Conservation (phyloP, 1,140 invertebrate genomes). For the Habropoda laboriosa region DNA sequence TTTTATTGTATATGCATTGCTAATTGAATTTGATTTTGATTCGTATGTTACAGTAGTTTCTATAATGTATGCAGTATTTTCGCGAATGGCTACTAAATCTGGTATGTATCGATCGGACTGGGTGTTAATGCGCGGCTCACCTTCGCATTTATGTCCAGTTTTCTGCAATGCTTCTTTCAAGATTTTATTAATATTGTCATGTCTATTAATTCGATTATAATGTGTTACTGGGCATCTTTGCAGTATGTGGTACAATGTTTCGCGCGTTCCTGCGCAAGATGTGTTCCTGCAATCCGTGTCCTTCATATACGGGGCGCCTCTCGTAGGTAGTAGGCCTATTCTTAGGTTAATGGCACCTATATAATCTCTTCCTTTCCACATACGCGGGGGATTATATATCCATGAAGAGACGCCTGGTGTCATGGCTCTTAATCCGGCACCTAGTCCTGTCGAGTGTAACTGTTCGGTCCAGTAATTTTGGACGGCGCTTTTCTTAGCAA, state of each 20-base stretch:
- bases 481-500: background rate
- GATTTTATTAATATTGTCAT: slow-evolving; percentile 13
- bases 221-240: slow-evolving; percentile 7
- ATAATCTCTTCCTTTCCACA: slow-evolving; percentile 14
- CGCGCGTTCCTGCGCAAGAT: background rate
- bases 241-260: background rate
- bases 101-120: background rate
- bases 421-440: background rate
- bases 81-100: background rate
- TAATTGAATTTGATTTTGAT: background rate
- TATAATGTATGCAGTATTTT: background rate
- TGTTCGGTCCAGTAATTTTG: background rate
- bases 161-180: background rate
- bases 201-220: background rate
- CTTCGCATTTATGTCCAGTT: background rate
- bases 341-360: background rate
- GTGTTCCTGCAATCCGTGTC: background rate
- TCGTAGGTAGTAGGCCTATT: background rate
- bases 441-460: background rate
- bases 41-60: background rate
- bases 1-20: background rate
- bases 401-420: background rate
- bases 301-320: background rate
- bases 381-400: background rate
- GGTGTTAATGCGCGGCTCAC: background rate